Conservation (phyloP, 2,888 invertebrate genomes). For the Euzophera pinguis region DNA sequence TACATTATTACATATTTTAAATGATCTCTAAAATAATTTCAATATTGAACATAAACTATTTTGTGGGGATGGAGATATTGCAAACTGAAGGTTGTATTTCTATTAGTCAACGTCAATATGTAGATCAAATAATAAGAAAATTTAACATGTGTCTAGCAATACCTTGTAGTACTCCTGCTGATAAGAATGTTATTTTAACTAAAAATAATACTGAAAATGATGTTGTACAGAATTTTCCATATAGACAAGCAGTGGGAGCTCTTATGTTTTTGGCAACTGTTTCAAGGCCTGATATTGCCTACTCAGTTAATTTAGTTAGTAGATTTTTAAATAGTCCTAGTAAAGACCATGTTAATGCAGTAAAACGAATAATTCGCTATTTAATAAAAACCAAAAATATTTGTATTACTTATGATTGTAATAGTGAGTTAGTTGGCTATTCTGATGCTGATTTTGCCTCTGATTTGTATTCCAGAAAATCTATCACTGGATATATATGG, state of each 20-base stretch:
- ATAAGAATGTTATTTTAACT: slow-evolving; percentile 15
- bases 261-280: slow-evolving; percentile 10
- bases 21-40: slow-evolving; percentile 24
- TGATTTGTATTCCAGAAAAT: background rate
- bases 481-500: slow-evolving; percentile 9
- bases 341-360: slow-evolving; percentile 4
- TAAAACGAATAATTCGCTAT: slow-evolving; percentile 13
- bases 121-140: slow-evolving; percentile 24
- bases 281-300: slow-evolving; percentile 14
- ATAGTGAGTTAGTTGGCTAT: background rate
- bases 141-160: slow-evolving; percentile 26
- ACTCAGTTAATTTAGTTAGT: slow-evolving; percentile 11
- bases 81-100: slow-evolving; percentile 18
- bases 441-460: background rate
- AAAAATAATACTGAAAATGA: slow-evolving; percentile 20
- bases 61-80: slow-evolving; percentile 28
- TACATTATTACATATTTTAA: slow-evolving; percentile 18
- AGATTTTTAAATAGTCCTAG: slow-evolving; percentile 13
- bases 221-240: slow-evolving; percentile 20
- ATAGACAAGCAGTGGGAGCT: slow-evolving; percentile 24
- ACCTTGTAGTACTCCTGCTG: slow-evolving; percentile 17
- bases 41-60: slow-evolving; percentile 21
- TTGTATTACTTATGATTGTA: slow-evolving; percentile 9
- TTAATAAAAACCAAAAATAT: slow-evolving; percentile 9
- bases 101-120: slow-evolving; percentile 24